Percentiles rank a stretch among this genome's conserved stretches.
Evolutionary conservation across 2,113 vertebrate species (phyloP).

Genomic region (Gobius niger): DNA sequence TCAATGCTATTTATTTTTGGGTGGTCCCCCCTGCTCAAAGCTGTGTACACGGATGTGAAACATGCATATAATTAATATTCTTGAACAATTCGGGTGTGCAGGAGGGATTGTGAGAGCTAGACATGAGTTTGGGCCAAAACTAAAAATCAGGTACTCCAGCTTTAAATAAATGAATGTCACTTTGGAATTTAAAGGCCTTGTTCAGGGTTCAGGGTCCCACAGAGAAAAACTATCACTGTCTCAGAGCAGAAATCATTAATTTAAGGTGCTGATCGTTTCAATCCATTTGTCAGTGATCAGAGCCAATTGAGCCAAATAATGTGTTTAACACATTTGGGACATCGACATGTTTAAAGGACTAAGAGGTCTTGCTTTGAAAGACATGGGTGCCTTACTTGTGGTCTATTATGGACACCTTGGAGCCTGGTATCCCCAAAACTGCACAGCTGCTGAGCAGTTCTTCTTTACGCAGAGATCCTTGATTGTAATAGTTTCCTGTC

Average conservation of each 20-base stretch:
- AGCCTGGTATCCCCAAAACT: constrained; percentile 85
- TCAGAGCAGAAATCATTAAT: constrained; percentile 1
- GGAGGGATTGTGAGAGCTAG: too few relatives aligned
- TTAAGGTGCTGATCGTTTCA: neutral
- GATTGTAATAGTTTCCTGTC: constrained; percentile 91
- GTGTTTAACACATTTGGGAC: neutral
- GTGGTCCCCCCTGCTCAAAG: too few relatives aligned
- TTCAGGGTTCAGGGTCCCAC: constrained; percentile 7
- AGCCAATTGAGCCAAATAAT: neutral
- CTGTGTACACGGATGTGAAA: too few relatives aligned
- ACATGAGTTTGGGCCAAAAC: too few relatives aligned
- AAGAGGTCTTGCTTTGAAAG: constrained; percentile 4
- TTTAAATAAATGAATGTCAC: neutral
- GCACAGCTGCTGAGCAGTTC: constrained; percentile 89
- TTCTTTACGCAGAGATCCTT: constrained; percentile 86
- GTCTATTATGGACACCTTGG: constrained; percentile 81
- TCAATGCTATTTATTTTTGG: too few relatives aligned
- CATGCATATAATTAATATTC: too few relatives aligned
- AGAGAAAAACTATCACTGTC: constrained; percentile 13
- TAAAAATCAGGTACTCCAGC: too few relatives aligned
- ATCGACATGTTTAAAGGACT: constrained; percentile 17
- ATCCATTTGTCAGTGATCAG: neutral
- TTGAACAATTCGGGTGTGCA: too few relatives aligned
- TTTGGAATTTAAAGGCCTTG: constrained; percentile 1
- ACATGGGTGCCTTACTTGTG: constrained; percentile 80